Conservation (phyloP, 2,113 vertebrate genomes). For the Chionomys nivalis region DNA sequence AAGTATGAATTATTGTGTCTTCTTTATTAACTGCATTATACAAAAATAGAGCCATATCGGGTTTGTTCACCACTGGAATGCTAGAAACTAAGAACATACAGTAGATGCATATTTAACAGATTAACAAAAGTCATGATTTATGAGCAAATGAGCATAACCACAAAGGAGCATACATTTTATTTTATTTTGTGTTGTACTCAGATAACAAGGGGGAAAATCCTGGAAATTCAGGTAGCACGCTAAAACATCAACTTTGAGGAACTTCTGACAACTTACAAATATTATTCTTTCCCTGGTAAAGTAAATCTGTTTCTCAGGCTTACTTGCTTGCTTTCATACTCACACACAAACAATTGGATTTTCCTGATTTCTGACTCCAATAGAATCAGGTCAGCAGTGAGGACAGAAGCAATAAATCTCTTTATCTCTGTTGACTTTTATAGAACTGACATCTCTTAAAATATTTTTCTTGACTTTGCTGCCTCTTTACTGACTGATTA, state of each 20-base stretch:
- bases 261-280: slow-evolving; percentile 71
- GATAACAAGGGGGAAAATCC: not conserved
- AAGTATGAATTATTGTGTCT: slow-evolving; percentile 8
- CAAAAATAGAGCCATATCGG: not conserved
- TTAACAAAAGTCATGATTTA: not conserved
- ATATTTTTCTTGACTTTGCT: slow-evolving; percentile 82
- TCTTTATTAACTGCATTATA: not conserved
- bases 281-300: slow-evolving; percentile 66
- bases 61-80: not conserved
- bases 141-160: not conserved
- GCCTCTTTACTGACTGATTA: slow-evolving; percentile 79
- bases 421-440: slow-evolving; percentile 83
- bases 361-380: slow-evolving; percentile 73
- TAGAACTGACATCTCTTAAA: slow-evolving; percentile 82
- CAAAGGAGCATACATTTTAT: not conserved
- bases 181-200: slow-evolving; percentile 48
- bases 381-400: slow-evolving; percentile 74
- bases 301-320: slow-evolving; percentile 70
- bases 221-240: slow-evolving; percentile 37
- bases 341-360: slow-evolving; percentile 56
- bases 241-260: slow-evolving; percentile 69
- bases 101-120: not conserved
- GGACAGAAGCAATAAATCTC: slow-evolving; percentile 81
- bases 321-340: slow-evolving; percentile 58
- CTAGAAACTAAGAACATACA: not conserved